These are phyloP conservation scores for Micoletzkya japonica DNA, from an alignment of 2,888 invertebrate genomes.

Conservation along the genomic window DNA sequence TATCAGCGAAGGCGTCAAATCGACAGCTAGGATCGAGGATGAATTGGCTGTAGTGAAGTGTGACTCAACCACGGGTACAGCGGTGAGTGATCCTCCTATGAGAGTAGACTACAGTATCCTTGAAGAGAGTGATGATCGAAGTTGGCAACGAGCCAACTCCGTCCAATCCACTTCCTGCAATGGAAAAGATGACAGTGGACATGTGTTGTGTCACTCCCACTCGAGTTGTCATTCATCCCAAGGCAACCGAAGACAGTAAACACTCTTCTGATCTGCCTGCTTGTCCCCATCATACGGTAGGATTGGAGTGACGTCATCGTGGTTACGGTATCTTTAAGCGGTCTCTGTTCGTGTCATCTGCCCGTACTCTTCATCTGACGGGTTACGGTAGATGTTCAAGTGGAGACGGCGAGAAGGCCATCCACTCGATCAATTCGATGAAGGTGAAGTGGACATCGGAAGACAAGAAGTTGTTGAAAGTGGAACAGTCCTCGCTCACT, in stretches of 20 bases:
- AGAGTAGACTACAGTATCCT: no score
- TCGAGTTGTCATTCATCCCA: conserved; percentile 38
- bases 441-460: conserved; percentile 30
- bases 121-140: conserved; percentile 30
- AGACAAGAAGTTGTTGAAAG: conserved; percentile 22
- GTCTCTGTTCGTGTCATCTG: conserved; percentile 33
- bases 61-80: neutral
- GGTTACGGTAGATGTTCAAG: conserved; percentile 37
- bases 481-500: conserved; percentile 7
- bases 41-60: neutral
- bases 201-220: conserved; percentile 51
- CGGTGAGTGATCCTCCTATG: conserved; percentile 12
- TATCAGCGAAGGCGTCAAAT: neutral
- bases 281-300: conserved; percentile 47
- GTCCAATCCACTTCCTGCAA: conserved; percentile 46
- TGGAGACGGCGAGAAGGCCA: conserved; percentile 27
- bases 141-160: conserved; percentile 49
- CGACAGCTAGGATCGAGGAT: neutral
- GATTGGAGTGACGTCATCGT: conserved; percentile 12
- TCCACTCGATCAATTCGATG: conserved; percentile 41
- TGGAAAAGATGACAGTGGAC: conserved; percentile 33
- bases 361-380: conserved; percentile 30
- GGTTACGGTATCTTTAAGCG: conserved; percentile 26
- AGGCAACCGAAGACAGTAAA: conserved; percentile 23
- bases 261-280: conserved; percentile 25